phyloP scores from a whole-genome alignment of 1,140 invertebrate species.

The Hyposmocoma kahamanoa region DNA sequence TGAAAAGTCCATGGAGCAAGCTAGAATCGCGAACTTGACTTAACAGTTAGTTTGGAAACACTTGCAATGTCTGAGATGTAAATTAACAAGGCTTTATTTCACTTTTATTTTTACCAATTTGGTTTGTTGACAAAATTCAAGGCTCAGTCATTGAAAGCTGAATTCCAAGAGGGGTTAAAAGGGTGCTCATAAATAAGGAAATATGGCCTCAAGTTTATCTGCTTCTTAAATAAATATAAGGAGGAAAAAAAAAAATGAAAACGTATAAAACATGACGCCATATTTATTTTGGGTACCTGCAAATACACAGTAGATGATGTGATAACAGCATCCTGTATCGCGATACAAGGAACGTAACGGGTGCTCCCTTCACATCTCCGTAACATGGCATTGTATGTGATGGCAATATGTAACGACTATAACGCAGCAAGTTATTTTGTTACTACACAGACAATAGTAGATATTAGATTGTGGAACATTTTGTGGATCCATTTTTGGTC shows the following conservation, averaged over 20 bases:
- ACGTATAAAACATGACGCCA: slow-evolving; percentile 53
- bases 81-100: not conserved
- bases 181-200: slow-evolving; percentile 35
- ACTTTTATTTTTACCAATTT: not conserved
- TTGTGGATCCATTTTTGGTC: too few species aligned
- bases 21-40: slow-evolving; percentile 41
- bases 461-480: too few species aligned
- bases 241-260: too few species aligned
- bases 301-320: slow-evolving; percentile 63
- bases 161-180: slow-evolving; percentile 29
- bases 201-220: slow-evolving; percentile 46
- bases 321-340: slow-evolving; percentile 50
- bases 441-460: too few species aligned
- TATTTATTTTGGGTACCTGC: slow-evolving; percentile 53
- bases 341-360: slow-evolving; percentile 36
- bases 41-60: not conserved
- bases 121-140: slow-evolving; percentile 1
- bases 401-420: slow-evolving; percentile 22
- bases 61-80: not conserved
- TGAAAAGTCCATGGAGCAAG: slow-evolving; percentile 68
- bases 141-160: slow-evolving; percentile 32
- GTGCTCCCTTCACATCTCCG: slow-evolving; percentile 29
- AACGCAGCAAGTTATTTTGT: too few species aligned
- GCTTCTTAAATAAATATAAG: not conserved
- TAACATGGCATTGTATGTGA: slow-evolving; percentile 23